Evolutionary conservation across 2,113 vertebrate genomes (phyloP), one percentile per base, ranked within the genome.

Genomic region (Hucho hucho): DNA sequence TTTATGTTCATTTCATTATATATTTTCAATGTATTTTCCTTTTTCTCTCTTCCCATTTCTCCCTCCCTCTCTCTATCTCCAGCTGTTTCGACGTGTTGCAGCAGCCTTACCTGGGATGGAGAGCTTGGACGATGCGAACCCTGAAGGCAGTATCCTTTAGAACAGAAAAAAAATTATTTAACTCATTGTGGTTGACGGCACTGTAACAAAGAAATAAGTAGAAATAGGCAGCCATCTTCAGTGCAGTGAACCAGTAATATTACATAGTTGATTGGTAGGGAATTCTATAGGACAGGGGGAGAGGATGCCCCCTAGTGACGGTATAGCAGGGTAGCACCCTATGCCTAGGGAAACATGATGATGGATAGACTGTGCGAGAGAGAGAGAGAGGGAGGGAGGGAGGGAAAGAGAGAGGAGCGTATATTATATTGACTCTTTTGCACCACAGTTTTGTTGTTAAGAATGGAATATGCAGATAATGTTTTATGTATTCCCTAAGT

Each of bases 131-230:
- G 89, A 92, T 1, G 89, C 89, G 53, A 92, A 92, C 76, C 89
- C 89, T 72, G 91, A 92, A 89, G 91, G 91, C 89, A 92, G 91
- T 92, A 92, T 92, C 91, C 89, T 92, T 92, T 85, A 53, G 16
- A 18, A 18, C 49, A 53, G 16, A 53, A 16, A 18, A 65, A 74
- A 28, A 37, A 43, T 25, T 29, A 32, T 87, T 87, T 85, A 87
- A 87, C 14, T 84, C 79, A 86, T 79, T 85, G 84, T 81, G 82
- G 64, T 43, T 74, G 72, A 47, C 88, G 88, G 87, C 87, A 6
- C 64, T 5, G 43, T 18, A 4, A 53, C 16, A 53, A 53, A 53
- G 16, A 53, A 53, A 18, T 1, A 1, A 43, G 9, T 9, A 43
- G 37, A 43, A 11, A 43, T 43, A 43, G 9, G 37, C 37, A 43